Evolutionary conservation across 2,113 vertebrate species (phyloP), one percentile per base, ranked within the genome.

Genomic region (Crotalus viridis): DNA sequence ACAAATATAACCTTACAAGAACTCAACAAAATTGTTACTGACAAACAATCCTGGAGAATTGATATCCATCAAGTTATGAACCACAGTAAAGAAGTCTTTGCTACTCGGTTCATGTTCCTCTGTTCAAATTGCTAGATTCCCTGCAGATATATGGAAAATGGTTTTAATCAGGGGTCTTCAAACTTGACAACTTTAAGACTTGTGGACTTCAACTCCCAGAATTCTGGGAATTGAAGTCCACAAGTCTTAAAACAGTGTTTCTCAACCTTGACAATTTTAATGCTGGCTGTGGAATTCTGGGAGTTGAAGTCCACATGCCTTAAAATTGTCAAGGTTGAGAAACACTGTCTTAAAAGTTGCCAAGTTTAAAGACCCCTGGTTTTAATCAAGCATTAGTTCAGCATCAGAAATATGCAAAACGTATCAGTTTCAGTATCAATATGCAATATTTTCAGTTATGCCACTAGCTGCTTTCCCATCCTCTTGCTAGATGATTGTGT

Each of bases 111-210:
- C 56, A 10, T 0, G 0, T 43, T 54, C 92, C 61, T 8, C 56
- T 10, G 0, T 19, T 46, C 69, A 28, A 0, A 0, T 0, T 2
- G 10, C 48, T 90, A 57, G 56, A 26, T 59, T 51, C 54, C 88
- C 85, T 81, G 0, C 0, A 13, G 10, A 48, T 81, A 17, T 0
- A 0, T 86, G 54, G 19, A 0, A 21, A 0, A 0, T 2, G 46
- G 56, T 22, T 89, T 93, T 19, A 54, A 74, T 51, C 48, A 51
- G 48, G 48, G 48, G 48, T 51, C 48, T 51, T 51, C 48, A 51
- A 51, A 51, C 48, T 51, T 51, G 8, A 1, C 48, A 51, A 51
- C 48, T 51, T 51, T 51, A 51, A 51, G 48, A 51, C 48, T 9
- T 51, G 48, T 51, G 48, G 48, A 51, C 48, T 9, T 51, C 48